Base-by-base conservation (phyloP, 2,888 invertebrate species). In the Scelioninae gen. 1 region DNA sequence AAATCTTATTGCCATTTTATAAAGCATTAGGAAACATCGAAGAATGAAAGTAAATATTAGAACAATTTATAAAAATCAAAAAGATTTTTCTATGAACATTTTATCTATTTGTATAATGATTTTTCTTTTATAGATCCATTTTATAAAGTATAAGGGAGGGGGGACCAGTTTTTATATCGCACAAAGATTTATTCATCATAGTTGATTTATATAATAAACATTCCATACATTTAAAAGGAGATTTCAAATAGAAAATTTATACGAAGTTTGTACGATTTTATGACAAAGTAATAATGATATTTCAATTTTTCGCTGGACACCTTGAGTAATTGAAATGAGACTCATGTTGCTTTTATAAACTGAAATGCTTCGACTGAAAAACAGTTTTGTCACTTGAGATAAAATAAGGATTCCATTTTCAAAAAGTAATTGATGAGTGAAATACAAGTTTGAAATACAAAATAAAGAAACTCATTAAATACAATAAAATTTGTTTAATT, bases 291-390 rank as follows among this genome's bases (percentile, higher is more conserved):
- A 43, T 43, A n/a, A 47, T 23, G 23, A 23, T 23, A 23, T 23
- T 2, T 23, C 23, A 6, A 47, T 13, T n/a, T 11, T 75, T 58
- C 65, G 75, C 49, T 75, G 75, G 75, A 66, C 58, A 66, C 75
- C 56, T 53, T 62, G 56, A 55, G 31, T 34, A 65, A 63, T 34
- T 43, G 16, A 53, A 51, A 53, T 13, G 55, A 56, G 56, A 69
- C 43, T 65, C 63, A 47, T 45, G 29, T 65, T 49, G 75, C 75
- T 75, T 58, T 75, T 62, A 43, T 53, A 43, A 32, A 47, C 31
- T n/a, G 31, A 56, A 58, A 56, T 16, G 56, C 10, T 47, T 5
- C 32, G 47, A 43, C 8, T 32, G 11, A 53, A 10, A 4, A 31
- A 55, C 4, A 65, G 49, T 29, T 75, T 56, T 47, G 49, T 23